These are phyloP conservation scores for Spodoptera litura DNA, from an alignment of 1,140 invertebrate genomes.

Conservation along the genomic window DNA sequence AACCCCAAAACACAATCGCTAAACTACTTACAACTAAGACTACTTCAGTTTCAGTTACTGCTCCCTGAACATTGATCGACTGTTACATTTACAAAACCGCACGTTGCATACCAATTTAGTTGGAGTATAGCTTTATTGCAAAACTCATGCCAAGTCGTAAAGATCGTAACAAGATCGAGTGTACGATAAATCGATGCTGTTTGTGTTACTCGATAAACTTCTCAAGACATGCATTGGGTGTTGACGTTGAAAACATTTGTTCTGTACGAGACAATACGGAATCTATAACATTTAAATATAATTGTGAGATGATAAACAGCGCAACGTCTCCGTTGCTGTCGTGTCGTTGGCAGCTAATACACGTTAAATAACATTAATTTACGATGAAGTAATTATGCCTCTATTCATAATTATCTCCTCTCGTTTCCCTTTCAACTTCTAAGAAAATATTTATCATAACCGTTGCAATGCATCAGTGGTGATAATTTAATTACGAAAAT, in stretches of 20 bases:
- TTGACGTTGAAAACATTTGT: conserved; percentile 31
- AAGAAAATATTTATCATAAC: too few species aligned
- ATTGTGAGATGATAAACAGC: not conserved
- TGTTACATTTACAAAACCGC: conserved; percentile 7
- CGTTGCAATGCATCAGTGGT: too few species aligned
- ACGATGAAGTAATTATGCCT: too few species aligned
- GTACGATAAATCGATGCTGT: conserved; percentile 38
- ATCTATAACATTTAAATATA: not conserved
- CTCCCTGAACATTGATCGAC: conserved; percentile 5
- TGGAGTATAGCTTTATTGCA: conserved; percentile 32
- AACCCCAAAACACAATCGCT: not conserved
- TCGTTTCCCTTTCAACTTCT: too few species aligned
- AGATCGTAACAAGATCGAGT: conserved; percentile 46
- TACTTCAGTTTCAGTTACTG: conserved; percentile 8
- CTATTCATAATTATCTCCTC: too few species aligned
- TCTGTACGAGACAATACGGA: not conserved
- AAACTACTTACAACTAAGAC: not conserved
- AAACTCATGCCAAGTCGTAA: conserved; percentile 48
- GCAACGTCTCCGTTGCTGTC: not conserved
- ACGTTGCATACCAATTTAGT: conserved; percentile 25
- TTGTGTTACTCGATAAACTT: conserved; percentile 41
- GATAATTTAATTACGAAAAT: too few species aligned
- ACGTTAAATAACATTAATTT: not conserved
- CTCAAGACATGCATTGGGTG: conserved; percentile 35
- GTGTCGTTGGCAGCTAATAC: not conserved